Evolutionary conservation across 1,140 invertebrate genomes (phyloP).

Genomic region (Whitmania pigra): DNA sequence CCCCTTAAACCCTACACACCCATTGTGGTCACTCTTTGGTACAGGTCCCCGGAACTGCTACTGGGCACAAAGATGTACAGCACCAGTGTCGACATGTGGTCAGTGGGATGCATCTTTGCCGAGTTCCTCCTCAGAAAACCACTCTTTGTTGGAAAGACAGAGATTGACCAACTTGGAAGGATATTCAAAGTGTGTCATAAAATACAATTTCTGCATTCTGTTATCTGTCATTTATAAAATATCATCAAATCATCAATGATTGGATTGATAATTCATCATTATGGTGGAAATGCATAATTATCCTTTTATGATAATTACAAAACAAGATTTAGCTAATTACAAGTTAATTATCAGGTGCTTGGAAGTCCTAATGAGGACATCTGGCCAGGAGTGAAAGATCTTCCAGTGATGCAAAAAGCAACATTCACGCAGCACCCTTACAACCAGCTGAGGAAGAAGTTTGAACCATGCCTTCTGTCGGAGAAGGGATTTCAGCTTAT

Average conservation of each 20-base stretch:
- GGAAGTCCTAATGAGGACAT: slow-evolving; percentile 87
- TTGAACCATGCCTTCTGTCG: slow-evolving; percentile 52
- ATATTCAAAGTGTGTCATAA: slow-evolving; percentile 65
- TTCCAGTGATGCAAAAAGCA: slow-evolving; percentile 80
- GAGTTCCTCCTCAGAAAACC: slow-evolving; percentile 89
- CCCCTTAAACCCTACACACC: slow-evolving; percentile 91
- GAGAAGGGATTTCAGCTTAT: slow-evolving; percentile 71
- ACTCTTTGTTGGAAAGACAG: slow-evolving; percentile 87
- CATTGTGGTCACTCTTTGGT: slow-evolving; percentile 95
- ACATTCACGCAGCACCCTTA: slow-evolving; percentile 76
- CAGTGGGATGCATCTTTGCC: slow-evolving; percentile 95
- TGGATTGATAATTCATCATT: too few relatives aligned
- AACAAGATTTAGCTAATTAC: too few relatives aligned
- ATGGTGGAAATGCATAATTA: too few relatives aligned
- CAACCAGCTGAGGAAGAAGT: slow-evolving; percentile 66
- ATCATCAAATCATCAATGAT: too few relatives aligned
- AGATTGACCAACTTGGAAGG: slow-evolving; percentile 82
- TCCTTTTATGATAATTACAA: too few relatives aligned
- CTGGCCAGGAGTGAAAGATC: slow-evolving; percentile 68
- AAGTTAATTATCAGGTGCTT: slow-evolving; percentile 53
- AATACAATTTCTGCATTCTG: too few relatives aligned
- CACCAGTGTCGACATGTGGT: slow-evolving; percentile 94
- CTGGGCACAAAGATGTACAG: slow-evolving; percentile 78
- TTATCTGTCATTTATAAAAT: too few relatives aligned
- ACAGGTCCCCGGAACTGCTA: slow-evolving; percentile 80